Conservation (phyloP, 2,888 invertebrate species). For the Watsonalla cultraria region DNA sequence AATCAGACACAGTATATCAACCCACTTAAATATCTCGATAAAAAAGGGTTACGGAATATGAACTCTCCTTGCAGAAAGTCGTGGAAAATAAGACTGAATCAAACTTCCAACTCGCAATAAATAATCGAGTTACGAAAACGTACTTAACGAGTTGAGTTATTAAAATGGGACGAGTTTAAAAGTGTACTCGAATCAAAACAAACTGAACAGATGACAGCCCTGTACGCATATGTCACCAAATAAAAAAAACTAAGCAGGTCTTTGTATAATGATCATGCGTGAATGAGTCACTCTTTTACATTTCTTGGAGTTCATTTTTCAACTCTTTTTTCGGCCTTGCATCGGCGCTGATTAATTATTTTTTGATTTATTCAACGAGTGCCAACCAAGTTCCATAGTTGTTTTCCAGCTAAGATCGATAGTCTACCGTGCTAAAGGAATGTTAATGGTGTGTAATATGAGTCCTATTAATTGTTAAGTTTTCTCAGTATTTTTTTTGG, state of each 20-base stretch:
- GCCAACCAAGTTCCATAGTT: background rate
- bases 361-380: slow-evolving; percentile 2
- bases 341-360: slow-evolving; percentile 4
- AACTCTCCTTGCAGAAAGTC: no score
- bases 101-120: no score
- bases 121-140: no score
- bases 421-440: background rate
- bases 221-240: slow-evolving; percentile 51
- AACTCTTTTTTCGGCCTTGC: slow-evolving; percentile 18
- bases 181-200: background rate
- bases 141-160: no score
- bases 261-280: slow-evolving; percentile 46
- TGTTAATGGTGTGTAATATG: background rate
- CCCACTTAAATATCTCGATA: no score
- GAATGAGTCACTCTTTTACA: slow-evolving; percentile 42
- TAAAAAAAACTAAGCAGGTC: slow-evolving; percentile 29
- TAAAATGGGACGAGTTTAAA: no score
- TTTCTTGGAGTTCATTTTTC: slow-evolving; percentile 25
- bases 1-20: no score
- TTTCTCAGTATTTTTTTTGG: no score
- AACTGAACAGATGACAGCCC: slow-evolving; percentile 11
- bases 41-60: no score
- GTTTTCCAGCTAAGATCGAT: background rate
- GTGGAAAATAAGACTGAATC: no score
- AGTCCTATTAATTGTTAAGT: no score